Evolutionary conservation across 2,797 vertebrate genomes (phyloP).

Genomic region (Macrochelys suwanniensis): DNA sequence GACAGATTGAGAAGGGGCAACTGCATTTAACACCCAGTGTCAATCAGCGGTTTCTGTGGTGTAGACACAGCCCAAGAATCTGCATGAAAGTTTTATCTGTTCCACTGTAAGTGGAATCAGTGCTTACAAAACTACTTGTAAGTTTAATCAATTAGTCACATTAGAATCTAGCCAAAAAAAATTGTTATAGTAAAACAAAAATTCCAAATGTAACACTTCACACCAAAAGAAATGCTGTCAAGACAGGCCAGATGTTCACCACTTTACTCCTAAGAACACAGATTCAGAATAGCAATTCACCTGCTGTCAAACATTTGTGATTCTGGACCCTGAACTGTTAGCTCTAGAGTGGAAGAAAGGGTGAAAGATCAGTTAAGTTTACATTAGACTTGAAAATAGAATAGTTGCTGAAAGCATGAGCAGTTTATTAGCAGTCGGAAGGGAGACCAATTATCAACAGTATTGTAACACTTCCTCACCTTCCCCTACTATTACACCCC

Average conservation of each 20-base stretch:
- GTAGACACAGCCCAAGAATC: not conserved
- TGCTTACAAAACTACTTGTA: not conserved
- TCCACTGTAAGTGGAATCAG: not conserved
- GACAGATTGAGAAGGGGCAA: not conserved
- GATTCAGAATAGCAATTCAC: not conserved
- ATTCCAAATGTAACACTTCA: not conserved
- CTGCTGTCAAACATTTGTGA: not conserved
- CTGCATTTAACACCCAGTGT: not conserved
- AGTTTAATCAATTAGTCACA: not conserved
- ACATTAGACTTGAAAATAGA: conserved; percentile 28
- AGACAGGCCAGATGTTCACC: not conserved
- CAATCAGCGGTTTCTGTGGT: not conserved
- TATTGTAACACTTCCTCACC: not conserved
- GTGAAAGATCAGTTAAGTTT: conserved; percentile 1
- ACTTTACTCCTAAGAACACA: not conserved
- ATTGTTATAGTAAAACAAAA: not conserved
- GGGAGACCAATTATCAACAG: not conserved
- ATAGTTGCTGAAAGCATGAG: not conserved
- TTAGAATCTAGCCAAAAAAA: not conserved
- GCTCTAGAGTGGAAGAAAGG: rapidly evolving
- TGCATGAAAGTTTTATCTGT: rapidly evolving
- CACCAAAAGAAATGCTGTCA: not conserved
- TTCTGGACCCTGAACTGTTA: conserved; percentile 13
- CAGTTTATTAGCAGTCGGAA: not conserved
- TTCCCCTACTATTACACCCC: not conserved